Base-by-base conservation (phyloP, 2,888 invertebrate genomes). In the Hoplodrina ambigua region DNA sequence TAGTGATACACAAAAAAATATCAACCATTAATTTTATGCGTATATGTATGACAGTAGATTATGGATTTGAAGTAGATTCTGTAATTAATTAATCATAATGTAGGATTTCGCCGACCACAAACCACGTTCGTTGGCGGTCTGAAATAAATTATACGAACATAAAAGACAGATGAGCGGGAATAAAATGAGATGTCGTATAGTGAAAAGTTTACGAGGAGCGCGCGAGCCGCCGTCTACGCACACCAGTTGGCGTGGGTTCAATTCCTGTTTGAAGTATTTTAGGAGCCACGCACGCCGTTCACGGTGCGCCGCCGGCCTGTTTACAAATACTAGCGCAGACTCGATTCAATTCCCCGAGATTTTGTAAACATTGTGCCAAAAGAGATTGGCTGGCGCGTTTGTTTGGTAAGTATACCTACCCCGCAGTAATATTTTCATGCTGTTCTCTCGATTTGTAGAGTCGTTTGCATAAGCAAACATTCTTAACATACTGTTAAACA, bases 191-290 rank as follows among this genome's bases (percentile, higher is more conserved):
- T 90, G 93, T 94, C 93, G 90, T 94, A 92, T 91, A 92, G 90
- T 93, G 91, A 93, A 91, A 92, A 94, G 91, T 94, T 94, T 94
- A 94, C 90, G 94, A 93, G 91, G 86, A 85, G 85, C 81, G 84
- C 87, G 90, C 92, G 91, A 92, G 91, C 88, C 92, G 92, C 92
- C 89, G 94, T 94, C 95, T 94, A 93, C 95, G 93, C 93, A 94
- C 93, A 91, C 93, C 92, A 93, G 90, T 95, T 95, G 95, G 95
- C 95, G 88, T 88, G 89, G 89, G 87, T 93, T 95, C 95, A 95
- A 96, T 92, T 94, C 94, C 94, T 95, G 94, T 94, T 93, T 91
- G 92, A 93, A 88, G 93, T 95, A 96, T 95, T 95, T 95, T 92
- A 82, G 93, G 95, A 94, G 89, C 89, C 93, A 92, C 91, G 92